phyloP scores from a whole-genome alignment of 2,113 vertebrate genomes.

The Ahaetulla prasina region DNA sequence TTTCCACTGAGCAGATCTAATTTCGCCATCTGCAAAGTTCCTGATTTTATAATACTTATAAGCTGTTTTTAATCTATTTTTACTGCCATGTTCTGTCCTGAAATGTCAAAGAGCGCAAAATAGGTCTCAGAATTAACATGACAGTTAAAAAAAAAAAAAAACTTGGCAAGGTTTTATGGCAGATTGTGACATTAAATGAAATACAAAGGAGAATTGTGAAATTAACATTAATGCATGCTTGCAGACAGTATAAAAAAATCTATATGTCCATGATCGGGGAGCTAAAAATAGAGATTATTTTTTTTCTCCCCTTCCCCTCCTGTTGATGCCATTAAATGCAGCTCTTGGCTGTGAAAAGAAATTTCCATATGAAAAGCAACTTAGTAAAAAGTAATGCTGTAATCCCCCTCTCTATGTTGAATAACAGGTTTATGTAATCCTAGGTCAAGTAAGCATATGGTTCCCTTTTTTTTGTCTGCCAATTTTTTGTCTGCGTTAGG shows the following conservation, averaged over 20 bases:
- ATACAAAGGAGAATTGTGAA: slow-evolving; percentile 77
- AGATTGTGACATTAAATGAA: slow-evolving; percentile 83
- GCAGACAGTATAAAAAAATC: slow-evolving; percentile 77
- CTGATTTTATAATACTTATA: slow-evolving; percentile 83
- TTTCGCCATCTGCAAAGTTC: slow-evolving; percentile 81
- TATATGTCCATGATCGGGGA: slow-evolving; percentile 75
- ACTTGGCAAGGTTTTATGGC: slow-evolving; percentile 78
- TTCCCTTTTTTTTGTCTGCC: slow-evolving; percentile 57
- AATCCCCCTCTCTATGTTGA: slow-evolving; percentile 70
- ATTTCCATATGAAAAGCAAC: slow-evolving; percentile 81
- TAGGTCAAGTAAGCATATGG: slow-evolving; percentile 79
- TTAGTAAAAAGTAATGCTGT: slow-evolving; percentile 73
- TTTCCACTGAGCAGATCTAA: slow-evolving; percentile 71
- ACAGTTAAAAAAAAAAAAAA: slow-evolving; percentile 84
- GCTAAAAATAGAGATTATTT: slow-evolving; percentile 75
- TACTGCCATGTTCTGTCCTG: slow-evolving; percentile 83
- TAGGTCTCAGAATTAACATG: slow-evolving; percentile 82
- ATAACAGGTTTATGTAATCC: slow-evolving; percentile 76
- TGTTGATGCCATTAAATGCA: slow-evolving; percentile 74
- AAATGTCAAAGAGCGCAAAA: slow-evolving; percentile 80
- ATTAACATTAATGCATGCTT: slow-evolving; percentile 78
- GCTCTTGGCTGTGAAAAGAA: slow-evolving; percentile 72
- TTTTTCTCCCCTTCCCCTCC: slow-evolving; percentile 27
- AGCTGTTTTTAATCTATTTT: slow-evolving; percentile 86
- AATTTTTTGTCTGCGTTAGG: slow-evolving; percentile 44